phyloP scores from a whole-genome alignment of 2,113 vertebrate species.

The Vulpes lagopus region DNA sequence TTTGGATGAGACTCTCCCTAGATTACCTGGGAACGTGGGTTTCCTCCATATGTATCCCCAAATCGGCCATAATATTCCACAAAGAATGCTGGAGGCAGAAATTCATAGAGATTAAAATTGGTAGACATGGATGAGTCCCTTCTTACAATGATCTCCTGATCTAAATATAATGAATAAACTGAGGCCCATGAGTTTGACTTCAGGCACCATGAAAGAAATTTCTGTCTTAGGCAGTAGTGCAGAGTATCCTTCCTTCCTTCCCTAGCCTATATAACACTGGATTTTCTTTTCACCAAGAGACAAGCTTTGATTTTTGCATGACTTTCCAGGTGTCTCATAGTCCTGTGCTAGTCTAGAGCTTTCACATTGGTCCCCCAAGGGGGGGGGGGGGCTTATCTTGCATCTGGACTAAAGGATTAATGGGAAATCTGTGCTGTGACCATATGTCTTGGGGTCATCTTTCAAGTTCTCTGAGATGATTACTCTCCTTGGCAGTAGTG shows the following conservation, averaged over 20 bases:
- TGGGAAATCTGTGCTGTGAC: neutral
- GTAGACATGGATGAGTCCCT: neutral
- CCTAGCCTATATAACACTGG: neutral
- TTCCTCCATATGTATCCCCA: neutral
- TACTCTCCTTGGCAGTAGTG: neutral
- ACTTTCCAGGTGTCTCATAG: conserved; percentile 56
- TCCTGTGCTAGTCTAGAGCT: neutral
- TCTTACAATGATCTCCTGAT: neutral
- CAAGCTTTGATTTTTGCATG: conserved; percentile 60
- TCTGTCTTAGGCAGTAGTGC: conserved; percentile 29
- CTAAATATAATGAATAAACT: neutral
- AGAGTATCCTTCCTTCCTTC: neutral
- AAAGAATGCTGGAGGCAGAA: neutral
- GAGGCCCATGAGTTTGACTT: conserved; percentile 4
- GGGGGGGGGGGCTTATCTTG: neutral
- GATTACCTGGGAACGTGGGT: neutral
- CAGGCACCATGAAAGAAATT: neutral
- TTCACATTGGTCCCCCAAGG: neutral
- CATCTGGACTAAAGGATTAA: neutral
- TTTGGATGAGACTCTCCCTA: neutral
- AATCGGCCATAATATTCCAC: neutral
- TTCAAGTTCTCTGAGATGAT: conserved; percentile 11
- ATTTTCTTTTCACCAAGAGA: conserved; percentile 68
- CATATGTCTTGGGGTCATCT: conserved; percentile 29
- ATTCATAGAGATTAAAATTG: neutral